Evolutionary conservation across 2,888 invertebrate genomes (phyloP).

Genomic region (Sepioteuthis lessoniana): DNA sequence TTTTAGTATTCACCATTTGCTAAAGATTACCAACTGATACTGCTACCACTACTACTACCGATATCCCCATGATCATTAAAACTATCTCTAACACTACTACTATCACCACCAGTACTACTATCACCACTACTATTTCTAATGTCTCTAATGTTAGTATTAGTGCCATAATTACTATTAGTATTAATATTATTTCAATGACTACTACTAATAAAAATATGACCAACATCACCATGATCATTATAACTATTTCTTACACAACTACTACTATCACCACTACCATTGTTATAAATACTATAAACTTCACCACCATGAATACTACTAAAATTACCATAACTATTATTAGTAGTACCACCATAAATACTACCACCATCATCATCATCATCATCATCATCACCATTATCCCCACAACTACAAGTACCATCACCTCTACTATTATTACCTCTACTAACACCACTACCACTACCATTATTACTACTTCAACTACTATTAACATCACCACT

Average conservation of each 20-base stretch:
- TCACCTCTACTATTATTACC: background rate
- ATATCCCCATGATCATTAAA: no score
- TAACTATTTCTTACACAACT: background rate
- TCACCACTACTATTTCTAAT: background rate
- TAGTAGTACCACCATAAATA: background rate
- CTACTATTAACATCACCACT: background rate
- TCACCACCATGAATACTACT: background rate
- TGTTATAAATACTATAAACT: background rate
- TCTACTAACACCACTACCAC: background rate
- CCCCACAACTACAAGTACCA: background rate
- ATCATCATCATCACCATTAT: no score
- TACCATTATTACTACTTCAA: background rate
- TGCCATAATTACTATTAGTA: no score
- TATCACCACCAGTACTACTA: background rate
- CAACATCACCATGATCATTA: background rate
- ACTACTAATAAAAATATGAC: no score
- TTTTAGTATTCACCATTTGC: no score
- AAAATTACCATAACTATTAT: background rate
- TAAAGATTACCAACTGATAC: no score
- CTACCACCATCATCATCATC: no score
- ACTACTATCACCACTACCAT: background rate
- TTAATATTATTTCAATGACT: no score
- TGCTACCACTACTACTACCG: no score
- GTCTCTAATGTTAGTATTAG: no score
- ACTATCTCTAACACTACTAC: no score